Percentiles rank a stretch among this genome's conserved stretches.
Conservation (phyloP, 2,797 vertebrate species). For the Chrosomus eos region DNA sequence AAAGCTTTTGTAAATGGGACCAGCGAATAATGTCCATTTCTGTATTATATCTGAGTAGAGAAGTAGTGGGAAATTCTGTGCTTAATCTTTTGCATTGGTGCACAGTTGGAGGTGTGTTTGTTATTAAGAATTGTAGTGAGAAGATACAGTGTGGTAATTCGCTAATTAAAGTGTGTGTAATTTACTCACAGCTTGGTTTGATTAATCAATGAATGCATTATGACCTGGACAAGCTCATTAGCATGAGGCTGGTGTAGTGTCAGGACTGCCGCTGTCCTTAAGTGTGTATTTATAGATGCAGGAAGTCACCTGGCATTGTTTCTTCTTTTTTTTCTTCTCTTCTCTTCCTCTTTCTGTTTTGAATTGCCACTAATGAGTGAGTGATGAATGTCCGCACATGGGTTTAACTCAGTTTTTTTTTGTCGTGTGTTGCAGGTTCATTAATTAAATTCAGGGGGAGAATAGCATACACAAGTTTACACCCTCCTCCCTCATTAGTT, state of each 20-base stretch:
- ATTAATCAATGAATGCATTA: constrained; percentile 46
- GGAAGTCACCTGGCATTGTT: constrained; percentile 12
- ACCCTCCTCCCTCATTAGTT: constrained; percentile 26
- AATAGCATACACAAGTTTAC: constrained; percentile 49
- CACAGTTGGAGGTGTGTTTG: neutral
- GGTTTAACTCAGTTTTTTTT: constrained; percentile 28
- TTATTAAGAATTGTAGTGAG: constrained; percentile 27
- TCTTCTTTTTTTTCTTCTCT: constrained; percentile 39
- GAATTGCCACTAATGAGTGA: constrained; percentile 64
- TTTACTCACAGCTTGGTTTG: constrained; percentile 31
- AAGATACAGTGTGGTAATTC: constrained; percentile 19
- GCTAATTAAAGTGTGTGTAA: constrained; percentile 39
- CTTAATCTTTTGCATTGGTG: neutral
- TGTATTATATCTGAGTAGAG: neutral
- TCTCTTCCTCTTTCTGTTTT: constrained; percentile 25
- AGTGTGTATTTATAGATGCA: constrained; percentile 31
- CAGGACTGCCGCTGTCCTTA: neutral
- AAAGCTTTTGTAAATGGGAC: neutral
- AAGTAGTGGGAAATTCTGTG: constrained; percentile 15
- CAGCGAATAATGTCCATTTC: neutral
- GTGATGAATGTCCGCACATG: constrained; percentile 60
- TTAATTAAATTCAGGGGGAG: constrained; percentile 70
- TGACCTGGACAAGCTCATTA: constrained; percentile 37
- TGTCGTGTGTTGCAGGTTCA: constrained; percentile 63
- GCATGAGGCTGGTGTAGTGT: constrained; percentile 13